Percentiles rank a stretch among this genome's conserved stretches.
Conservation (phyloP, 2,113 vertebrate genomes). For the Daboia siamensis region DNA sequence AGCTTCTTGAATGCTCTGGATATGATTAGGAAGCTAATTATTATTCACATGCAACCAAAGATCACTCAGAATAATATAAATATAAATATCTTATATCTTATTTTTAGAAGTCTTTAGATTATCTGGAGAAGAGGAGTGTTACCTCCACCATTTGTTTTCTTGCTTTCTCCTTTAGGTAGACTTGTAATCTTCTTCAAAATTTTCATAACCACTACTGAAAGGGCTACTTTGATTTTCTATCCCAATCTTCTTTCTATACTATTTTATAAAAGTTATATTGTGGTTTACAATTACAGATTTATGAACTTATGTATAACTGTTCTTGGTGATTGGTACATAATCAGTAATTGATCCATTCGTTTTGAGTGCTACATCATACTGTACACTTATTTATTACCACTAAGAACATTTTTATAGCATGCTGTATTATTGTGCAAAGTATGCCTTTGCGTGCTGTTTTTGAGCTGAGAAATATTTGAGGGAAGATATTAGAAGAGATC, state of each 20-base stretch:
- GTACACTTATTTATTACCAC: background rate
- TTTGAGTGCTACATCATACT: background rate
- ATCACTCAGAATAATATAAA: background rate
- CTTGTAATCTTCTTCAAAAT: background rate
- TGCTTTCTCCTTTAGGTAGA: background rate
- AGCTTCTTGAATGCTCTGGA: background rate
- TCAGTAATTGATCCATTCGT: background rate
- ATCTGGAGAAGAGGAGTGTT: background rate
- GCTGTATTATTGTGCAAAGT: background rate
- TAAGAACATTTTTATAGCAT: background rate
- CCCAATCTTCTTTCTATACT: background rate
- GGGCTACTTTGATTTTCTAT: background rate
- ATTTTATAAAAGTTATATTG: background rate
- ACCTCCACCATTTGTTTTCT: background rate
- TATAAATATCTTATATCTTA: background rate
- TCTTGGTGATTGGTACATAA: background rate
- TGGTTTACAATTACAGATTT: background rate
- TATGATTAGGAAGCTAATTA: too few relatives aligned
- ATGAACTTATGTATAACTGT: background rate
- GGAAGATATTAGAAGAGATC: background rate
- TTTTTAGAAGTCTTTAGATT: background rate
- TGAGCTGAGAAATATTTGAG: background rate
- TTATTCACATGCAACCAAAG: background rate
- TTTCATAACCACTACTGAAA: background rate
- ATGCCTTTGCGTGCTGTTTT: background rate